Evolutionary conservation across 2,888 invertebrate species (phyloP), one percentile per base, ranked within the genome.

Genomic region (Sarcophaga variegata): DNA sequence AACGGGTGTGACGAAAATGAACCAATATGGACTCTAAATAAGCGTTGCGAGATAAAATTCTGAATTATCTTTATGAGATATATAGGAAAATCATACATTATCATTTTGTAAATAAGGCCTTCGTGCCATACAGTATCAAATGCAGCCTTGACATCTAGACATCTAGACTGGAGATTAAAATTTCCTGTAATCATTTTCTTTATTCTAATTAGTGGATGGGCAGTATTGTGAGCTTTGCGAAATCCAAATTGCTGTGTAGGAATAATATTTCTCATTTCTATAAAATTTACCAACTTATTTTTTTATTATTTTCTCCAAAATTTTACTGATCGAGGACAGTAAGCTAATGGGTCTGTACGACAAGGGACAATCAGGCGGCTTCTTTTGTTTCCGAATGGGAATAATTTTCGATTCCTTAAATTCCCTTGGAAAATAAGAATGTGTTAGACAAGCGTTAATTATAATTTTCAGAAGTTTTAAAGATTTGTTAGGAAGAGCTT

Each of bases 261-360:
- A 22, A 22, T 22, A 22, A 22, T 22, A 22, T 22, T 22, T 22
- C 22, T 22, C 22, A 22, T 22, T 22, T 22, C 22, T 22, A 22
- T 22, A 22, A 22, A 22, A 22, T 22, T 22, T 22, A 22, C 22
- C 22, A 22, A 22, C 22, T 22, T 22, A 22, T n/a, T 25, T 37
- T 37, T 71, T 72, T n/a, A 60, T 45, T 3, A 72, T 60, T 60
- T 60, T 72, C 64, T 76, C 76, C 1, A 66, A 27, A n/a, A 54
- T 54, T 66, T 76, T 66, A 54, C 66, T 76, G 10, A 76, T n/a
- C 5, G 27, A 14, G 3, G 66, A 54, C 12, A 76, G 37, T 27
- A 76, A 45, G 20, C 76, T 76, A 17, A 76, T 66, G 17, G 47
- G 54, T 5, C 54, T n/a, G 12, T 66, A 66, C 4, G 76, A 76